Evolutionary conservation across 2,113 vertebrate genomes (phyloP).

Genomic region (Menura novaehollandiae): DNA sequence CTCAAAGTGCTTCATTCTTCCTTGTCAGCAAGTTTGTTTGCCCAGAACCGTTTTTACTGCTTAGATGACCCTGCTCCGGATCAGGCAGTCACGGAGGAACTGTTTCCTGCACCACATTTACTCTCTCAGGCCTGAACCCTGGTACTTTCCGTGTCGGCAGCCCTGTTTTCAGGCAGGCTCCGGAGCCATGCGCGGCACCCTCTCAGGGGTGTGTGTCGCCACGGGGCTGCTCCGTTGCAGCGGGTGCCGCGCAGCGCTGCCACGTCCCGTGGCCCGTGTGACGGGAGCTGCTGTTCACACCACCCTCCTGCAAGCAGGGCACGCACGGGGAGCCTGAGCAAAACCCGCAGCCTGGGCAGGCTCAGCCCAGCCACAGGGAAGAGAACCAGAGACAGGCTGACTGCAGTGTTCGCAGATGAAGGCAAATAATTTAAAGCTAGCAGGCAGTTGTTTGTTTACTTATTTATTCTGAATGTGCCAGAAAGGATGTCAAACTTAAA

Average conservation of each 20-base stretch:
- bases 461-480: neutral
- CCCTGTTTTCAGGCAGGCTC: neutral
- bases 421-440: neutral
- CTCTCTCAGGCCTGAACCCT: neutral
- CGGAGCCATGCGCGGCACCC: neutral
- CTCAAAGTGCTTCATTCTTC: neutral
- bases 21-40: neutral
- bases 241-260: neutral
- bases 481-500: neutral
- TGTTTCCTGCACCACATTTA: accelerated
- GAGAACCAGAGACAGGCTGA: neutral
- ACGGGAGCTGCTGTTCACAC: neutral
- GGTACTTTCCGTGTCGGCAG: neutral
- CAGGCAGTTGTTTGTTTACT: neutral
- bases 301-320: neutral
- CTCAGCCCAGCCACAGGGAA: neutral
- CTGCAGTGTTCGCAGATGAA: neutral
- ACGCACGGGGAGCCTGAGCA: neutral
- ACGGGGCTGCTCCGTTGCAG: neutral
- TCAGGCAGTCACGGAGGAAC: neutral
- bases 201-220: accelerated
- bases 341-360: neutral
- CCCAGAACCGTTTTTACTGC: neutral
- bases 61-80: neutral
- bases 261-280: accelerated